Base-by-base conservation (phyloP, 1,140 invertebrate species). In the Marisa cornuarietis region DNA sequence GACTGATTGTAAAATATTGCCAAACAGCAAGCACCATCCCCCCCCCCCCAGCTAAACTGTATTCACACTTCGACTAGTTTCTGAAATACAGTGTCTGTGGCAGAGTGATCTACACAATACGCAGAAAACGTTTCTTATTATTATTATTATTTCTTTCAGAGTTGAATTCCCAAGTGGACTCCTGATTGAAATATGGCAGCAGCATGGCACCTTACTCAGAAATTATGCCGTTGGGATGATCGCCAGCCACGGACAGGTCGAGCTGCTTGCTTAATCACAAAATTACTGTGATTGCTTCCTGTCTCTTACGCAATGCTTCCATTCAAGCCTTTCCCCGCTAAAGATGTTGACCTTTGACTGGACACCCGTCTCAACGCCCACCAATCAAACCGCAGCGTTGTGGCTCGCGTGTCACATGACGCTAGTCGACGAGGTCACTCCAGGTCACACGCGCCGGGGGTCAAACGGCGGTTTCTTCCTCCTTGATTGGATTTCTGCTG, bases 361-460 rank as follows among this genome's bases (percentile, higher is more conserved):
- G 76, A 51, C 76, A 51, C 76, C 54, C 20, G 65, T 49, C 62
- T 63, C 65, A 54, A 77, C 62, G 54, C 49, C 76, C 63, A 77
- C 76, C 76, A 77, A 77, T 77, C 76, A 77, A 77, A 77, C 71
- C 65, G 65, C 76, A 77, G n/a, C 62, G 58, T 61, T 62, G 49
- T 26, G 62, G 31, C 42, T 42, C 76, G 76, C 58, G 65, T 65
- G 63, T 69, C 73, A 75, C 73, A 61, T 75, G 73, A 63, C 24
- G 24, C 31, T 20, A 65, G 26, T 31, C 62, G 26, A 24, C 4
- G 54, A 69, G 76, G 76, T 51, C 76, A 77, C n/a, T 31, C 26
- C 11, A 42, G 74, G 62, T 66, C 31, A 65, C 76, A 69, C 76
- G 63, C 65, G 76, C 65, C 13, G 65, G 63, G n/a, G 76, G 76